These are phyloP conservation scores for Carpatolechia fugitivella DNA, from an alignment of 2,888 invertebrate genomes.

Conservation along the genomic window DNA sequence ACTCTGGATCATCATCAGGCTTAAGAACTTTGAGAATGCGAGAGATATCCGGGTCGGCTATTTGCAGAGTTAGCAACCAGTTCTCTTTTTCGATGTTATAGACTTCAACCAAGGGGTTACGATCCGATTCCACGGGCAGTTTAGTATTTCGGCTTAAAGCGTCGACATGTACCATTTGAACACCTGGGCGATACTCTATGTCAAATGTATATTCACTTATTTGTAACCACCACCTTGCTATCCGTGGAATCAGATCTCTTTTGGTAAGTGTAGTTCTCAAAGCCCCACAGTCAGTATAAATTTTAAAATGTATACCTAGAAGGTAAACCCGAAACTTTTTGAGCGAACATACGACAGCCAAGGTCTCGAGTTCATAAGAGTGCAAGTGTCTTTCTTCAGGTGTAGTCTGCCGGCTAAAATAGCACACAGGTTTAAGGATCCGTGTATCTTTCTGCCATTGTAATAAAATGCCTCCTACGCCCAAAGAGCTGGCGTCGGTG, in stretches of 20 bases:
- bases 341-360: slow-evolving; percentile 14
- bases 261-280: slow-evolving; percentile 7
- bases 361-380: slow-evolving; percentile 34
- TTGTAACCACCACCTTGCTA: no score
- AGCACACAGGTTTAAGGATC: slow-evolving; percentile 24
- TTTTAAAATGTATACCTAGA: slow-evolving; percentile 10
- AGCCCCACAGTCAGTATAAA: slow-evolving; percentile 15
- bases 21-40: neutral
- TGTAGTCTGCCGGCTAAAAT: no score
- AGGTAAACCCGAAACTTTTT: slow-evolving; percentile 14
- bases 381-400: slow-evolving; percentile 38
- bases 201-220: slow-evolving; percentile 14
- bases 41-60: neutral
- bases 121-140: neutral
- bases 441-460: slow-evolving; percentile 22
- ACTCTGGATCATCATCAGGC: neutral
- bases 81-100: neutral
- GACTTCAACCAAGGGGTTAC: neutral
- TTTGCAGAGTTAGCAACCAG: neutral
- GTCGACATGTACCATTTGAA: slow-evolving; percentile 3
- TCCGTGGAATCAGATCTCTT: slow-evolving; percentile 30
- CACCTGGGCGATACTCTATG: slow-evolving; percentile 14
- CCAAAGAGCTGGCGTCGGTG: slow-evolving; percentile 36
- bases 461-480: slow-evolving; percentile 34
- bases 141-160: neutral